Base-by-base conservation (phyloP, 2,113 vertebrate genomes). In the Proteles cristata region DNA sequence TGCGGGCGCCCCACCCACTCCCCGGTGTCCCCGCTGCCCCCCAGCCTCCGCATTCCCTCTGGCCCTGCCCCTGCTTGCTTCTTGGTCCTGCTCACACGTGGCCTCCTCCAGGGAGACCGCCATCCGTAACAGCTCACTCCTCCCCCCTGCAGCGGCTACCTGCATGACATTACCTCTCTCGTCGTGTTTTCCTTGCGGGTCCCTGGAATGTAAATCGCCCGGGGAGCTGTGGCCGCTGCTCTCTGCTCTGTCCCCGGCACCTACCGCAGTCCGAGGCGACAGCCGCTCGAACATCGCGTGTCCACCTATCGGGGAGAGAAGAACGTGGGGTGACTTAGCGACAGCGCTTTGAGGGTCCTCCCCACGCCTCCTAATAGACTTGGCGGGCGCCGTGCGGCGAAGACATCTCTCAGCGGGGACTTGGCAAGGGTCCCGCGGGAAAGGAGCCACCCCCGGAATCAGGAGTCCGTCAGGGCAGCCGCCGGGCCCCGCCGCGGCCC, bases 161-260 rank as follows among this genome's bases (percentile, higher is more conserved):
- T 73, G 45, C 66, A 28, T 96, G 69, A 63, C 65, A 48, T 48
- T 61, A 61, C 7, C 43, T 7, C 77, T 90, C 10, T 71, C 31
- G 79, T 71, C 35, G 21, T 61, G 87, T 50, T 69, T 68, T 87
- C 79, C 61, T 15, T 65, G 88, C 55, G 50, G 28, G 45, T 71
- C 85, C 95, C 65, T 55, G 71, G 93, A 76, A 94, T 76, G 61
- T n/a, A 90, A 92, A 95, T 90, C 84, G 43, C 26, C 33, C 31
- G 17, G 31, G 73, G 71, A 4, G 11, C 26, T 85, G 77, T 94
- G 43, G 90, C 88, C 81, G 76, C 76, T 88, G 48, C 85, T 53
- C 43, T 87, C 63, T 55, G 7, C 63, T 71, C 81, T n/a, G 58
- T 61, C 55, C 39, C 31, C 12, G 77, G 69, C 65, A 81, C 66